phyloP scores from a whole-genome alignment of 92 coral and sea anemone genomes.

The Muricea muricata region DNA sequence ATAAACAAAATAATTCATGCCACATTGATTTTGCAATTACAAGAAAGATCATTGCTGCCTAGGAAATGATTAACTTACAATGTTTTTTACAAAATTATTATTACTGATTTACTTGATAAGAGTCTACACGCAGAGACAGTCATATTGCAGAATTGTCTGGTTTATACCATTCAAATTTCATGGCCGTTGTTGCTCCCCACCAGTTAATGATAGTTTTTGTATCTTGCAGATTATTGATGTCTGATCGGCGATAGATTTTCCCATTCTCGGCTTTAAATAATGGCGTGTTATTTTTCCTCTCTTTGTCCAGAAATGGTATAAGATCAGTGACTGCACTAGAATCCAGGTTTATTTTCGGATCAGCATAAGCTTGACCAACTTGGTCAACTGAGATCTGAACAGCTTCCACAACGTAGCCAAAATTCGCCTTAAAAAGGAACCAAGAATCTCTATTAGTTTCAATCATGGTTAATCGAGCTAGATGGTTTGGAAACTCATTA shows the following conservation, averaged over 20 bases:
- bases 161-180: neutral
- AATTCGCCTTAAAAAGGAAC: neutral
- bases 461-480: too few species aligned
- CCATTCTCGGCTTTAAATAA: slow-evolving; percentile 63
- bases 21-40: too few species aligned
- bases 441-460: too few species aligned
- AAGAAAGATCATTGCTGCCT: too few species aligned
- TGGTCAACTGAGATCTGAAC: neutral
- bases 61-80: too few species aligned
- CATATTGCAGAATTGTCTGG: neutral
- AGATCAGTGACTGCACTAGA: neutral
- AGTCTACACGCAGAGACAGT: neutral
- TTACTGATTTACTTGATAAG: too few species aligned
- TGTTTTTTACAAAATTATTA: too few species aligned
- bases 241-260: slow-evolving; percentile 61
- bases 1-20: too few species aligned
- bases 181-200: neutral
- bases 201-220: slow-evolving; percentile 34
- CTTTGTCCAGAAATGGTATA: slow-evolving; percentile 31
- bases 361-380: neutral
- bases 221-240: slow-evolving; percentile 66
- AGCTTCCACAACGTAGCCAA: neutral
- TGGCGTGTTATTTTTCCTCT: slow-evolving; percentile 67
- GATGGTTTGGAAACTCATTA: too few species aligned
- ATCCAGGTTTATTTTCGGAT: neutral